Conservation (phyloP, 2,113 vertebrate species). For the Mirounga angustirostris region DNA sequence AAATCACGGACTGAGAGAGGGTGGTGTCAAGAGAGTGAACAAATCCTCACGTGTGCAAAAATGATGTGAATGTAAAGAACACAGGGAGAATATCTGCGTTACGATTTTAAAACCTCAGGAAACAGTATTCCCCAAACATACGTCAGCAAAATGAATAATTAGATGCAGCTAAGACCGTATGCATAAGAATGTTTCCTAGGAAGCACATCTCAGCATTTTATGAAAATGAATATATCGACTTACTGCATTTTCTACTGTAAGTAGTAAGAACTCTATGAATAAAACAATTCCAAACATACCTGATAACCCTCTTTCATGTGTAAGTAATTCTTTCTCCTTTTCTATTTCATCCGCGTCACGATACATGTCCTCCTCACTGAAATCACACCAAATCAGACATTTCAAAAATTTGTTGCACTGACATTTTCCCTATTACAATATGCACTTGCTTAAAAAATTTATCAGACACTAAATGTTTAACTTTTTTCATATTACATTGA, state of each 20-base stretch:
- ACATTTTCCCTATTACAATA: slow-evolving; percentile 38
- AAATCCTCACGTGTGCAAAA: not conserved
- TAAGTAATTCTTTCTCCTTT: slow-evolving; percentile 86
- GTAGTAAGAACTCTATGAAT: slow-evolving; percentile 42
- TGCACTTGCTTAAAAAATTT: slow-evolving; percentile 11
- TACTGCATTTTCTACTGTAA: not conserved
- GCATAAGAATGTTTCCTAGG: not conserved
- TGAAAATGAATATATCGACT: not conserved
- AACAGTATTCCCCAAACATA: not conserved
- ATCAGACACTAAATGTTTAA: not conserved
- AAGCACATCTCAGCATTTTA: not conserved
- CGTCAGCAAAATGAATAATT: not conserved
- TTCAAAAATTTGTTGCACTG: slow-evolving; percentile 68
- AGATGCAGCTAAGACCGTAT: not conserved
- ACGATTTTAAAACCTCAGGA: slow-evolving; percentile 4
- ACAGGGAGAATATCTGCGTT: not conserved
- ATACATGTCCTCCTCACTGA: slow-evolving; percentile 90
- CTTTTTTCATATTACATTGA: not conserved
- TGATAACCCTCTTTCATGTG: slow-evolving; percentile 81
- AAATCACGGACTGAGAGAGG: slow-evolving; percentile 3
- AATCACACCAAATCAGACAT: slow-evolving; percentile 84
- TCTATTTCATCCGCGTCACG: slow-evolving; percentile 90
- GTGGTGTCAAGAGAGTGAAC: not conserved
- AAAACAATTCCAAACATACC: slow-evolving; percentile 82
- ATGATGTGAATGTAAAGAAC: not conserved